Conservation (phyloP, 2,113 vertebrate genomes). For the Nothobranchius kuhntae region DNA sequence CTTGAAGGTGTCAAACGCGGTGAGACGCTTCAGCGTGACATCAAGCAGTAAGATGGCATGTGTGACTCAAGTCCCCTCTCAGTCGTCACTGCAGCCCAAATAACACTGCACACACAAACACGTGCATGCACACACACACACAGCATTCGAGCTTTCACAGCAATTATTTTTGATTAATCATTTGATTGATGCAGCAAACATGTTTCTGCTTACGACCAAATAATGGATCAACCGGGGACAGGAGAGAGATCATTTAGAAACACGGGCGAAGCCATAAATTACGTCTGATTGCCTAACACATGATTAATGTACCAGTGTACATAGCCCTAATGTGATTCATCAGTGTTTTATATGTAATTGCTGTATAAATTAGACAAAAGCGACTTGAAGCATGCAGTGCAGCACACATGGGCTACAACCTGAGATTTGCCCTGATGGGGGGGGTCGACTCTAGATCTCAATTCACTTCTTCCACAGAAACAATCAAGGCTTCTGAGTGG, state of each 20-base stretch:
- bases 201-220: constrained; percentile 74
- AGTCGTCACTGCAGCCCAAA: constrained; percentile 6
- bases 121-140: background rate
- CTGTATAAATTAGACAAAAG: constrained; percentile 52
- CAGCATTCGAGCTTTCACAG: constrained; percentile 46
- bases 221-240: constrained; percentile 75
- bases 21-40: background rate
- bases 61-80: background rate
- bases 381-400: constrained; percentile 15
- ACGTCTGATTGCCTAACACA: constrained; percentile 67
- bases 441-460: background rate
- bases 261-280: constrained; percentile 72
- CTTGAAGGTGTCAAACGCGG: background rate
- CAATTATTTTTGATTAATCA: constrained; percentile 73
- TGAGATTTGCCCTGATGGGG: background rate
- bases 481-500: too few relatives aligned
- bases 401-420: background rate
- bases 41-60: background rate
- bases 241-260: constrained; percentile 70
- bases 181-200: constrained; percentile 73
- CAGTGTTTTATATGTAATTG: constrained; percentile 69
- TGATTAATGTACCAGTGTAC: constrained; percentile 68
- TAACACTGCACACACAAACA: background rate
- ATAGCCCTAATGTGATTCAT: constrained; percentile 68
- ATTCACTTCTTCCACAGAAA: background rate